Conservation (phyloP, 2,797 vertebrate genomes). For the Mormyrus hasselquistii region DNA sequence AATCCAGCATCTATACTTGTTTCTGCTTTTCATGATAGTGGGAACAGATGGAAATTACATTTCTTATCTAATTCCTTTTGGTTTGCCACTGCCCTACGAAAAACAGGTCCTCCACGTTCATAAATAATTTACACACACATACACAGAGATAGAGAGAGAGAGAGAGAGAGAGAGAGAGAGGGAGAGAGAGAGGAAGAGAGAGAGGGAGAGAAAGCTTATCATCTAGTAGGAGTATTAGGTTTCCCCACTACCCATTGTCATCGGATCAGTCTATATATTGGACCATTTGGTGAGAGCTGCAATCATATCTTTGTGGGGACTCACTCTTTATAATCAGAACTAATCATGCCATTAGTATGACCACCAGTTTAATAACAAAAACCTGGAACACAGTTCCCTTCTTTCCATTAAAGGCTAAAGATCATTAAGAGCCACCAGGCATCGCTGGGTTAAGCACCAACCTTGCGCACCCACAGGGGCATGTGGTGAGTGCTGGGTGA, state of each 20-base stretch:
- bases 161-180: no score
- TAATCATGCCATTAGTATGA: not conserved
- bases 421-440: not conserved
- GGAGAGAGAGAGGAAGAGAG: no score
- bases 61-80: not conserved
- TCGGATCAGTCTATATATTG: not conserved
- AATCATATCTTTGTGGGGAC: not conserved
- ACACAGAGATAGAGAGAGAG: not conserved
- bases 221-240: not conserved
- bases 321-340: not conserved
- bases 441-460: conserved; percentile 40
- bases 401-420: not conserved
- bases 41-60: not conserved
- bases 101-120: not conserved
- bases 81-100: not conserved
- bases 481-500: conserved; percentile 76
- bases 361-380: not conserved
- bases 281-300: not conserved
- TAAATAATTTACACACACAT: not conserved
- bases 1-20: not conserved
- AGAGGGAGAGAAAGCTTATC: not conserved
- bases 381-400: not conserved
- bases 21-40: not conserved
- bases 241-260: not conserved
- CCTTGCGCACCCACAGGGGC: conserved; percentile 81